phyloP scores from a whole-genome alignment of 2,888 invertebrate genomes.

The Bellardia bayeri region DNA sequence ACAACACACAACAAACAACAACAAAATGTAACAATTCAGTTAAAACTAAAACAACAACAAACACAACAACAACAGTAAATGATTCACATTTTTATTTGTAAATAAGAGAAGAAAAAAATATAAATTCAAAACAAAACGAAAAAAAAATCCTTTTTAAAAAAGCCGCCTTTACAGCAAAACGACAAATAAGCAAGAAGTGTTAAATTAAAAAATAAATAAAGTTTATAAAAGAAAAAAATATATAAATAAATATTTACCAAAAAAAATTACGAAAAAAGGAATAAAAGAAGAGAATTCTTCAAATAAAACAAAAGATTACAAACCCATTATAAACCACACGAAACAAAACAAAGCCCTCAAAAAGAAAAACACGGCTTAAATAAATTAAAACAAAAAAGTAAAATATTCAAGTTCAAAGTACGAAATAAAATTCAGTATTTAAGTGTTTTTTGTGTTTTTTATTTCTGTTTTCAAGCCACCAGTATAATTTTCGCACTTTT shows the following conservation, averaged over 20 bases:
- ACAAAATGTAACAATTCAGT: constrained; percentile 65
- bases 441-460: constrained; percentile 3
- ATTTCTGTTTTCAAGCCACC: not conserved
- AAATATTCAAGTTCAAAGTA: constrained; percentile 57
- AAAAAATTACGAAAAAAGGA: not conserved
- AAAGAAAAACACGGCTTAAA: not conserved
- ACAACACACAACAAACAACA: constrained; percentile 16
- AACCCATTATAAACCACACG: constrained; percentile 41
- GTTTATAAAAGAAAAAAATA: constrained; percentile 16
- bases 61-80: constrained; percentile 47
- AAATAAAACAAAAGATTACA: constrained; percentile 54
- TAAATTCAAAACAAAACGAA: not conserved
- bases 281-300: constrained; percentile 21
- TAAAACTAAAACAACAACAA: constrained; percentile 30
- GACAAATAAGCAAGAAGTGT: constrained; percentile 35
- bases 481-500: constrained; percentile 55
- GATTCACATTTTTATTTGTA: constrained; percentile 54
- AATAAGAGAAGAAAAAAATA: constrained; percentile 16
- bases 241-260: constrained; percentile 47
- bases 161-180: constrained; percentile 29
- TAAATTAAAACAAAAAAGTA: constrained; percentile 12
- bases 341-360: not conserved
- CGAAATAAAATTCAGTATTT: constrained; percentile 44
- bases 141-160: constrained; percentile 48
- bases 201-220: constrained; percentile 56